These are phyloP conservation scores for Cecidostiba fungosa DNA, from an alignment of 2,888 invertebrate species.

Conservation along the genomic window DNA sequence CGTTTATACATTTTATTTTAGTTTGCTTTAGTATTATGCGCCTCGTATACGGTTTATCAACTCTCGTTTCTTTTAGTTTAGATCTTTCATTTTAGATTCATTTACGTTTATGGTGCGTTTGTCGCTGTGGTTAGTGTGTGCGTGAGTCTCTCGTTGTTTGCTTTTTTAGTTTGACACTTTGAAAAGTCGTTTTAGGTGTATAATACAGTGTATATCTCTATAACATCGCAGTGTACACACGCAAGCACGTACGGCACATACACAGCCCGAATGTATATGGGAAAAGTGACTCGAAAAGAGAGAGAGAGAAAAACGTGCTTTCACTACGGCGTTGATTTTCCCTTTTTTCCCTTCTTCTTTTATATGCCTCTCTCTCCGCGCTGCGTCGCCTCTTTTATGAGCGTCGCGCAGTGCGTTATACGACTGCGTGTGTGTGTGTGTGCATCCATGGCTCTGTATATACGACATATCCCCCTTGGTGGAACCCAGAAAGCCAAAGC, in stretches of 20 bases:
- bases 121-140: not conserved
- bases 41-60: not conserved
- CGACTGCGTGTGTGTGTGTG: not conserved
- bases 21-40: not conserved
- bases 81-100: conserved; percentile 42
- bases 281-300: not conserved
- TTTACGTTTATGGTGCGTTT: conserved; percentile 17
- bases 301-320: not conserved
- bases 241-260: not conserved
- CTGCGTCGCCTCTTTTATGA: conserved; percentile 5
- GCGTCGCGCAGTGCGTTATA: not conserved
- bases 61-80: conserved; percentile 18
- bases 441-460: not conserved
- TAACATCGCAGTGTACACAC: not conserved
- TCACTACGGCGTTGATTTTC: not conserved
- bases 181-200: not conserved
- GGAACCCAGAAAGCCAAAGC: not conserved
- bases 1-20: not conserved
- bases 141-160: not conserved
- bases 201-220: not conserved
- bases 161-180: not conserved
- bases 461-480: not conserved
- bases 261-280: not conserved
- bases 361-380: not conserved
- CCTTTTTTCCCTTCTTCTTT: not conserved